phyloP scores from a whole-genome alignment of 2,797 vertebrate species.

The Cetoscarus ocellatus region DNA sequence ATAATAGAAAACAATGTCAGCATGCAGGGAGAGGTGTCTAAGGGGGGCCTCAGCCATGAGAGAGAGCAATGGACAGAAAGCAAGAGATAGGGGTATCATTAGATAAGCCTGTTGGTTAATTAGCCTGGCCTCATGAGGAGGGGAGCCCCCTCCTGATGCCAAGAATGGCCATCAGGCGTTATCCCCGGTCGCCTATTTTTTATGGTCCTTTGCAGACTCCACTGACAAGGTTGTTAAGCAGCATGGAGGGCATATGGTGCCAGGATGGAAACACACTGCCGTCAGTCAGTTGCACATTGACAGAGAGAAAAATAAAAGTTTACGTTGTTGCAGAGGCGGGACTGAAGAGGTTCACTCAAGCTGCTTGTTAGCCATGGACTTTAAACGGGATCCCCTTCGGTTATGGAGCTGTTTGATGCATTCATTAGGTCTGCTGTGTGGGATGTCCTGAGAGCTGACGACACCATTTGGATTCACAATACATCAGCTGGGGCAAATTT shows the following conservation, averaged over 20 bases:
- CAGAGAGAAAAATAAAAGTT: constrained; percentile 59
- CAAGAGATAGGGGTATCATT: constrained; percentile 81
- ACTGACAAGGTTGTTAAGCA: constrained; percentile 81
- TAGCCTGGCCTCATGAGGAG: constrained; percentile 79
- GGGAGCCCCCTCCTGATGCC: constrained; percentile 72
- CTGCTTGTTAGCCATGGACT: constrained; percentile 65
- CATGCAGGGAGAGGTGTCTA: constrained; percentile 61
- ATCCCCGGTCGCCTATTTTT: constrained; percentile 78
- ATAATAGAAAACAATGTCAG: constrained; percentile 89
- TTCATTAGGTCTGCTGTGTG: constrained; percentile 30
- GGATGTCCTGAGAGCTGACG: constrained; percentile 34
- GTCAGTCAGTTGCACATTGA: constrained; percentile 71
- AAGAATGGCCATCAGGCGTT: constrained; percentile 82
- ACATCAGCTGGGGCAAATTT: constrained; percentile 13
- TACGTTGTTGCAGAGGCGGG: constrained; percentile 60
- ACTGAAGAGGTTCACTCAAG: constrained; percentile 60
- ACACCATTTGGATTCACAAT: constrained; percentile 31
- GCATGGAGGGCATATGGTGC: constrained; percentile 80
- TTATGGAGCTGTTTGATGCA: constrained; percentile 30
- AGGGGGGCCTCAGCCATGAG: constrained; percentile 56
- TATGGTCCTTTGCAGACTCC: constrained; percentile 78
- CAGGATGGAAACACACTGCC: constrained; percentile 68
- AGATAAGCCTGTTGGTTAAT: constrained; percentile 86
- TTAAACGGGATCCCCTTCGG: constrained; percentile 46
- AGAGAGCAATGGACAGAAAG: constrained; percentile 65